Conservation (phyloP, 2,888 invertebrate species). For the Drosophila leonis region DNA sequence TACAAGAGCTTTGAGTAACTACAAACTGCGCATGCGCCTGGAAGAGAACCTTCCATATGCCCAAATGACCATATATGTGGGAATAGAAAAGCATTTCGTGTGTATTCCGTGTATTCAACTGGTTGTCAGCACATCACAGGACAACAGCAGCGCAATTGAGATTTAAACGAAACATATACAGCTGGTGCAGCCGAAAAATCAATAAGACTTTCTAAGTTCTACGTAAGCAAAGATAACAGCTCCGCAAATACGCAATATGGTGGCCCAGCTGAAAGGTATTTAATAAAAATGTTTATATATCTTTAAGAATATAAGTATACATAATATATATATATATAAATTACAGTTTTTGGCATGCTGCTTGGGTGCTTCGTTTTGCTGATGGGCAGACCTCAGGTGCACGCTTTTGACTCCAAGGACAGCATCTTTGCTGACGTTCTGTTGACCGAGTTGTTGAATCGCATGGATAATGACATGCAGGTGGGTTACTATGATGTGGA, state of each 20-base stretch:
- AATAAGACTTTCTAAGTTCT: constrained; percentile 48
- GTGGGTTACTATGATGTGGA: constrained; percentile 87
- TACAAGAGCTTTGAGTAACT: background rate
- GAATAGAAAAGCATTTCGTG: constrained; percentile 15
- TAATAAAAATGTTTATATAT: background rate
- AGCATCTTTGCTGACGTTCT: constrained; percentile 90
- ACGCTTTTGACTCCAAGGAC: constrained; percentile 85
- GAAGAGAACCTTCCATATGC: background rate
- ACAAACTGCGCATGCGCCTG: constrained; percentile 48
- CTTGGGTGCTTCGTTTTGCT: constrained; percentile 43
- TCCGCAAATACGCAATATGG: constrained; percentile 64
- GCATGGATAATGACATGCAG: constrained; percentile 90
- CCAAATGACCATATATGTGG: constrained; percentile 14
- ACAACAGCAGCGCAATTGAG: constrained; percentile 21
- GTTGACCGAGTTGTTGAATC: constrained; percentile 91
- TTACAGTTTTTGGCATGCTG: constrained; percentile 45
- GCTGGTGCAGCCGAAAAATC: constrained; percentile 66
- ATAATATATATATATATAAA: background rate
- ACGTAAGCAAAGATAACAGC: constrained; percentile 50
- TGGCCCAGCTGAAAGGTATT: constrained; percentile 45
- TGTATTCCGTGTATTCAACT: constrained; percentile 70
- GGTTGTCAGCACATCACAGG: constrained; percentile 60
- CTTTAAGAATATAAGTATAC: background rate
- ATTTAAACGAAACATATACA: constrained; percentile 35
- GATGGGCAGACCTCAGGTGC: constrained; percentile 21